Evolutionary conservation across 2,888 invertebrate genomes (phyloP).

Genomic region (Odiellus spinosus): DNA sequence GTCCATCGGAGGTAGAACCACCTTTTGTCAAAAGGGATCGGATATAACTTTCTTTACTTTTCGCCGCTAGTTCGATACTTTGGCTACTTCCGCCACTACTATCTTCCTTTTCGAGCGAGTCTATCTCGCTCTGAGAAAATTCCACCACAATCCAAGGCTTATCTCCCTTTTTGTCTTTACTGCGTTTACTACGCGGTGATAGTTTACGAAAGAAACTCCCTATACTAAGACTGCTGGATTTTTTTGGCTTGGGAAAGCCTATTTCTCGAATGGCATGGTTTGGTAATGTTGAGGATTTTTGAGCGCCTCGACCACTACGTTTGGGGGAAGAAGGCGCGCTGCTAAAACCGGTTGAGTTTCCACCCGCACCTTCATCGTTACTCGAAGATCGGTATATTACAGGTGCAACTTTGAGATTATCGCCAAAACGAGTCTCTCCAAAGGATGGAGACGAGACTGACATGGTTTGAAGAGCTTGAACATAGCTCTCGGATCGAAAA

Average conservation of each 20-base stretch:
- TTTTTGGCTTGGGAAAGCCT: background rate
- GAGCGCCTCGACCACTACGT: background rate
- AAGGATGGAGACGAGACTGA: background rate
- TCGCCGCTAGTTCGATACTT: conserved; percentile 16
- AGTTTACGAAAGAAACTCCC: background rate
- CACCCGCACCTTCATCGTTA: no score
- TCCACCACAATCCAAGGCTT: conserved; percentile 21
- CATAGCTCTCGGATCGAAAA: conserved; percentile 1
- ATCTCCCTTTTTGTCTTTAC: conserved; percentile 4
- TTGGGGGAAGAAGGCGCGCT: background rate
- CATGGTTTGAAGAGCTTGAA: background rate
- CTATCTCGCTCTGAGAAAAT: conserved; percentile 16
- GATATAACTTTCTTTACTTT: conserved; percentile 7
- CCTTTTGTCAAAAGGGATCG: no score
- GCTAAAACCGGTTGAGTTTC: background rate
- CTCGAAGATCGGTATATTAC: background rate
- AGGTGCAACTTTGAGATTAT: background rate
- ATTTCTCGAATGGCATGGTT: background rate
- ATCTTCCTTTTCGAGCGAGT: conserved; percentile 9
- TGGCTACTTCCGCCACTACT: conserved; percentile 12
- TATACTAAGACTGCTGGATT: background rate
- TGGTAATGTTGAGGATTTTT: conserved; percentile 1
- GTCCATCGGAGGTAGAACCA: no score
- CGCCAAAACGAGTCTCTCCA: background rate
- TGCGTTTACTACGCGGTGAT: background rate